Evolutionary conservation across 2,797 vertebrate species (phyloP).

Genomic region (Poeciliopsis paucimaculata): DNA sequence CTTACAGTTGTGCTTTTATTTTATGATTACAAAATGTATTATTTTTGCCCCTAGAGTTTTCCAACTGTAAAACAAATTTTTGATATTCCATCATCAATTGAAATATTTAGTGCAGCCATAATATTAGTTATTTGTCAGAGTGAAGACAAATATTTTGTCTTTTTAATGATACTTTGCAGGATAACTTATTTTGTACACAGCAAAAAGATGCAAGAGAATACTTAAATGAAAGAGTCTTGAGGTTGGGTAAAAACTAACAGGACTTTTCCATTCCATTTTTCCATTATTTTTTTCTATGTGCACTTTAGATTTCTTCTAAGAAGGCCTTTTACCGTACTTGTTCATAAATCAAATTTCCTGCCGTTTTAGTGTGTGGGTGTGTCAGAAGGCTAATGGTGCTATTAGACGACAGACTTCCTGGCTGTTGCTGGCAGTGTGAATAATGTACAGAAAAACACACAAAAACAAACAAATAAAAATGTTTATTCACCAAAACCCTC

Average conservation of each 20-base stretch:
- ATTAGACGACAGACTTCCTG: conserved; percentile 12
- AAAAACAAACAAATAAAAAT: not conserved
- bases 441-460: not conserved
- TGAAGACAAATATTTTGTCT: not conserved
- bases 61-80: not conserved
- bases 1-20: not conserved
- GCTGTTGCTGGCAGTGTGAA: not conserved
- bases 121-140: not conserved
- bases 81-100: not conserved
- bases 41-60: not conserved
- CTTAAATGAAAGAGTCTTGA: not conserved
- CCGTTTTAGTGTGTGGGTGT: not conserved
- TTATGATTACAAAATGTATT: not conserved
- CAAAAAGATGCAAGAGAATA: not conserved
- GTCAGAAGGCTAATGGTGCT: not conserved
- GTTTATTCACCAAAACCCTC: not conserved
- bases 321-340: not conserved
- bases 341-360: conserved; percentile 7
- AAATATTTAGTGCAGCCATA: not conserved
- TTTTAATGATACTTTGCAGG: not conserved
- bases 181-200: not conserved
- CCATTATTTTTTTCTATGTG: not conserved
- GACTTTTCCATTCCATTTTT: not conserved
- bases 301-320: not conserved
- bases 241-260: not conserved